phyloP scores from a whole-genome alignment of 2,888 invertebrate species.

The Limenitis camilla region DNA sequence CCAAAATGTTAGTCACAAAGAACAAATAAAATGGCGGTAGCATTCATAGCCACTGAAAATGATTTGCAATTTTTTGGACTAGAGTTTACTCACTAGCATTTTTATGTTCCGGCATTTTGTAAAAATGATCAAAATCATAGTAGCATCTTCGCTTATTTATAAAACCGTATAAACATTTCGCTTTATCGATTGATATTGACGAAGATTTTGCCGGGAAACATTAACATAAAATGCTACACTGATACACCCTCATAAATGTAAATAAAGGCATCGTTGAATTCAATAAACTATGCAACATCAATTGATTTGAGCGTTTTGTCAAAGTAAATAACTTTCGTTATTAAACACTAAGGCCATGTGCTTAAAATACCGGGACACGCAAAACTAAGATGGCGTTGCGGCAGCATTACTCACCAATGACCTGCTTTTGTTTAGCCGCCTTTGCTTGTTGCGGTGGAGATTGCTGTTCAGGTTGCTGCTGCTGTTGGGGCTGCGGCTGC shows the following conservation, averaged over 20 bases:
- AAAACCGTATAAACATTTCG: neutral
- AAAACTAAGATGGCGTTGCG: constrained; percentile 69
- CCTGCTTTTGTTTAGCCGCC: constrained; percentile 87
- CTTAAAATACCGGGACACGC: constrained; percentile 52
- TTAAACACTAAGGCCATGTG: constrained; percentile 47
- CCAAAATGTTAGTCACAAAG: neutral
- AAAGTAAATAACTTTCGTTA: constrained; percentile 3
- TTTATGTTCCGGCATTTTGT: too few relatives aligned
- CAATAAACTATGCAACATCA: neutral
- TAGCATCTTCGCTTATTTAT: neutral
- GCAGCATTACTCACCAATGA: constrained; percentile 83
- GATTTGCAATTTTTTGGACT: neutral
- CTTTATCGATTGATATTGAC: neutral
- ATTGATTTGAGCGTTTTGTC: constrained; percentile 1
- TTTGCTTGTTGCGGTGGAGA: constrained; percentile 75
- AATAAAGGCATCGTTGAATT: neutral
- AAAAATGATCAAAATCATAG: too few relatives aligned
- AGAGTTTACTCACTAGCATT: too few relatives aligned
- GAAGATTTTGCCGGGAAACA: neutral
- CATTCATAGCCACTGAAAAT: neutral
- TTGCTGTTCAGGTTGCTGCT: constrained; percentile 81
- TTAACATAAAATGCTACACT: neutral
- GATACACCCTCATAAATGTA: neutral
- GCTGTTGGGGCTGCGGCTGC: constrained; percentile 77
- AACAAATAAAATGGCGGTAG: constrained; percentile 14